These are phyloP conservation scores for Apotomis turbidana DNA, from an alignment of 2,888 invertebrate genomes.

Conservation along the genomic window DNA sequence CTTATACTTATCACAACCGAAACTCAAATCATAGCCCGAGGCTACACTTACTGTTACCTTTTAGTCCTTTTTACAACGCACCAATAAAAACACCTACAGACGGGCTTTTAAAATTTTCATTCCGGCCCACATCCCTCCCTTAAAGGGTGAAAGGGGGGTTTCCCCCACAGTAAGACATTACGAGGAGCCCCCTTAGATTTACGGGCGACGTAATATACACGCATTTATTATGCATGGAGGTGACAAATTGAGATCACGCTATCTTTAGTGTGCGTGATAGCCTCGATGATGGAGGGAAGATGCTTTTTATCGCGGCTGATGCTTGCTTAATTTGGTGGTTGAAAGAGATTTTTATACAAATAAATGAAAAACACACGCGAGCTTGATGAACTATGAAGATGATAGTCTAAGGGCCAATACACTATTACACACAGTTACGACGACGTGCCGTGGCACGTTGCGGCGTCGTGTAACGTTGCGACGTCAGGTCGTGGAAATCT, in stretches of 20 bases:
- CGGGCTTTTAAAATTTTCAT: slow-evolving; percentile 71
- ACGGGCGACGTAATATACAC: slow-evolving; percentile 36
- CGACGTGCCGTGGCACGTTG: too few relatives aligned
- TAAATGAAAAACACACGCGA: neutral
- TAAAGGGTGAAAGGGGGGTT: slow-evolving; percentile 21
- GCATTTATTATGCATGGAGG: slow-evolving; percentile 37
- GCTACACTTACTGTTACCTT: neutral
- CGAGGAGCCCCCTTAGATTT: slow-evolving; percentile 33
- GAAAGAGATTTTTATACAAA: neutral
- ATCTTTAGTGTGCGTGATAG: slow-evolving; percentile 23
- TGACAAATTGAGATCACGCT: slow-evolving; percentile 36
- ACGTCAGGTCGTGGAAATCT: too few relatives aligned
- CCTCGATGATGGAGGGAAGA: slow-evolving; percentile 15
- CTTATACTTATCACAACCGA: slow-evolving; percentile 2
- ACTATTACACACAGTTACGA: too few relatives aligned
- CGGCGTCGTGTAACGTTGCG: too few relatives aligned
- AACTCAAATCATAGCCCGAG: slow-evolving; percentile 1
- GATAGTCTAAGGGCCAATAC: too few relatives aligned
- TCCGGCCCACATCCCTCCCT: slow-evolving; percentile 16
- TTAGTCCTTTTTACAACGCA: slow-evolving; percentile 6
- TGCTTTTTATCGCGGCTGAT: slow-evolving; percentile 8
- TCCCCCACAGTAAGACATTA: slow-evolving; percentile 35
- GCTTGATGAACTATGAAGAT: too few relatives aligned
- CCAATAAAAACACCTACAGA: slow-evolving; percentile 65
- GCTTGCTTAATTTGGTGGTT: slow-evolving; percentile 6